Conservation (phyloP, 1,140 invertebrate species). For the Platorchestia sp. region DNA sequence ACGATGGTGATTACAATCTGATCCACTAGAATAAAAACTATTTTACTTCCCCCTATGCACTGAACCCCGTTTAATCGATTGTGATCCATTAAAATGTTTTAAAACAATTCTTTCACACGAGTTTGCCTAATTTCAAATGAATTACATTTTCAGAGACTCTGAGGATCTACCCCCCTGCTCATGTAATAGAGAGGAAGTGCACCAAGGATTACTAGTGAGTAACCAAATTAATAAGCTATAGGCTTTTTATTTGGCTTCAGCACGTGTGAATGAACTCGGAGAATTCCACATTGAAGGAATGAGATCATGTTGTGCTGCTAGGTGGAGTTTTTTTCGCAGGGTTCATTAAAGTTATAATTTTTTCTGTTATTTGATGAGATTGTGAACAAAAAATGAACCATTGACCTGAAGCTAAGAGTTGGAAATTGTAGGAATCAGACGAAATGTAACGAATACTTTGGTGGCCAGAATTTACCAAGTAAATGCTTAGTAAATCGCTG, state of each 20-base stretch:
- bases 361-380: neutral
- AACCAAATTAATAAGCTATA: neutral
- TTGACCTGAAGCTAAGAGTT: neutral
- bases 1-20: neutral
- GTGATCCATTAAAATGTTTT: neutral
- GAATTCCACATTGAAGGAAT: neutral
- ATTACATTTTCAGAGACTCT: slow-evolving; percentile 67
- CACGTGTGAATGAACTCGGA: neutral
- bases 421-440: neutral
- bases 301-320: too few species aligned
- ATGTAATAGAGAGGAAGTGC: slow-evolving; percentile 67
- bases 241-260: neutral
- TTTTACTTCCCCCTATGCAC: neutral
- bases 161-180: slow-evolving; percentile 68
- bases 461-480: neutral
- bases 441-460: neutral
- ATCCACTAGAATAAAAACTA: neutral
- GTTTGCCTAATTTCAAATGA: neutral
- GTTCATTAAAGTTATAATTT: neutral
- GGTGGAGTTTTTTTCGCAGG: too few species aligned
- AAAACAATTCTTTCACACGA: neutral
- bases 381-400: neutral
- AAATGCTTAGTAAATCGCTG: neutral
- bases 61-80: neutral
- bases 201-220: slow-evolving; percentile 68